These are phyloP conservation scores for Parelbella ahira DNA, from an alignment of 2,888 invertebrate species.

Conservation along the genomic window DNA sequence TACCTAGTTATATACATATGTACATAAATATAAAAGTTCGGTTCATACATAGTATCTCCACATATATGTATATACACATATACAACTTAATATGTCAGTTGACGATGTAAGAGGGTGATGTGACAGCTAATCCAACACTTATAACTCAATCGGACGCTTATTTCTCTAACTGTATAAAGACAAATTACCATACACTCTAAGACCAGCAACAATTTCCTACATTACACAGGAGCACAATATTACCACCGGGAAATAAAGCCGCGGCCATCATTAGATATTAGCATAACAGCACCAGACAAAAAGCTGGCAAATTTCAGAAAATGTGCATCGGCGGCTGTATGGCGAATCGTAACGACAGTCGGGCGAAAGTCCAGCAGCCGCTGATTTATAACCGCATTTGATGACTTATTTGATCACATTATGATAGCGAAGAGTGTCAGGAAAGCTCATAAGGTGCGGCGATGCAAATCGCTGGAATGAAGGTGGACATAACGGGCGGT, in stretches of 20 bases:
- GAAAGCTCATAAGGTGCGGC: slow-evolving; percentile 66
- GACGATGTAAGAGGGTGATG: slow-evolving; percentile 3
- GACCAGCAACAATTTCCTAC: slow-evolving; percentile 22
- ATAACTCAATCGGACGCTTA: slow-evolving; percentile 19
- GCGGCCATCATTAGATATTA: slow-evolving; percentile 55
- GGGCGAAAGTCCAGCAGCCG: slow-evolving; percentile 56
- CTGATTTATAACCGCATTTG: slow-evolving; percentile 67
- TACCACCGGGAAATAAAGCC: slow-evolving; percentile 43
- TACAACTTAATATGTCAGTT: no score
- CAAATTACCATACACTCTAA: slow-evolving; percentile 19
- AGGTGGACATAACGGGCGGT: slow-evolving; percentile 49
- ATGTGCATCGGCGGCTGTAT: slow-evolving; percentile 49
- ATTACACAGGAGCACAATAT: slow-evolving; percentile 26
- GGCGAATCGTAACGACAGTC: slow-evolving; percentile 65
- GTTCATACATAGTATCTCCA: no score
- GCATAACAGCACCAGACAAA: slow-evolving; percentile 59
- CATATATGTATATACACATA: no score
- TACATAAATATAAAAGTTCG: no score
- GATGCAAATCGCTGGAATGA: slow-evolving; percentile 66
- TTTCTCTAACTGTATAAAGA: slow-evolving; percentile 24
- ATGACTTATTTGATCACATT: slow-evolving; percentile 78
- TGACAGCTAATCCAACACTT: neutral
- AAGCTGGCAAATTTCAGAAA: slow-evolving; percentile 59
- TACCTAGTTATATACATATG: no score
- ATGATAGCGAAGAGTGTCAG: slow-evolving; percentile 72